Evolutionary conservation across 2,888 invertebrate species (phyloP).

Genomic region (Pseudeuparius sepicola): DNA sequence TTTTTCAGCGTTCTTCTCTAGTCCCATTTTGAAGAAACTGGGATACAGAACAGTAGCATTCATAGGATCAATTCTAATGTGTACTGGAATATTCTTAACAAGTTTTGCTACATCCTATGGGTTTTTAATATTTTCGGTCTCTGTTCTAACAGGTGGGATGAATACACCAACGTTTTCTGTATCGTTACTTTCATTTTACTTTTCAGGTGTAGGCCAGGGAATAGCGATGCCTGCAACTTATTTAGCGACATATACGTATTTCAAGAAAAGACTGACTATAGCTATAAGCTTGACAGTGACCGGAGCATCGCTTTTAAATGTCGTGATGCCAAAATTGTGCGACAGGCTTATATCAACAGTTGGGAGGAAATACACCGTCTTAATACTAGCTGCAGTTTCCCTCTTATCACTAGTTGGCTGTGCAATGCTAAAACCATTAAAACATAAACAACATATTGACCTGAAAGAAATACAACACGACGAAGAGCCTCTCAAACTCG

Average conservation of each 20-base stretch:
- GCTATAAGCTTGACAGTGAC: conserved; percentile 42
- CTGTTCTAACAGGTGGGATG: conserved; percentile 33
- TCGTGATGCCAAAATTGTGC: conserved; percentile 42
- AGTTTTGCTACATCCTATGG: conserved; percentile 37
- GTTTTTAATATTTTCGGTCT: conserved; percentile 37
- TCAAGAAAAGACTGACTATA: conserved; percentile 40
- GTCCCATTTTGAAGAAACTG: conserved; percentile 39
- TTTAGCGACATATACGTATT: conserved; percentile 42
- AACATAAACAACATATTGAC: conserved; percentile 16
- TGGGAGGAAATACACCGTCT: conserved; percentile 39
- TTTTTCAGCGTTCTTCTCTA: conserved; percentile 37
- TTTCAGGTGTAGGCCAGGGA: conserved; percentile 41
- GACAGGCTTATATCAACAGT: conserved; percentile 35
- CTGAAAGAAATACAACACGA: not conserved
- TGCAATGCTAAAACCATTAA: conserved; percentile 40
- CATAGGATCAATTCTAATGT: conserved; percentile 36
- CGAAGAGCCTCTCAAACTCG: too few species aligned
- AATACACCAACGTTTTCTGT: too few species aligned
- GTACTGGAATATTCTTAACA: conserved; percentile 37
- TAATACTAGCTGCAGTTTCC: conserved; percentile 41
- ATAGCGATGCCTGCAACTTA: conserved; percentile 40
- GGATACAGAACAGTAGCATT: conserved; percentile 38
- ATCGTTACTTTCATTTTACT: conserved; percentile 13
- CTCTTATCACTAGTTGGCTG: conserved; percentile 41
- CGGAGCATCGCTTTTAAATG: conserved; percentile 40